Evolutionary conservation across 1,140 invertebrate species (phyloP), one percentile per base, ranked within the genome.

Genomic region (Trachelipus rathkii): DNA sequence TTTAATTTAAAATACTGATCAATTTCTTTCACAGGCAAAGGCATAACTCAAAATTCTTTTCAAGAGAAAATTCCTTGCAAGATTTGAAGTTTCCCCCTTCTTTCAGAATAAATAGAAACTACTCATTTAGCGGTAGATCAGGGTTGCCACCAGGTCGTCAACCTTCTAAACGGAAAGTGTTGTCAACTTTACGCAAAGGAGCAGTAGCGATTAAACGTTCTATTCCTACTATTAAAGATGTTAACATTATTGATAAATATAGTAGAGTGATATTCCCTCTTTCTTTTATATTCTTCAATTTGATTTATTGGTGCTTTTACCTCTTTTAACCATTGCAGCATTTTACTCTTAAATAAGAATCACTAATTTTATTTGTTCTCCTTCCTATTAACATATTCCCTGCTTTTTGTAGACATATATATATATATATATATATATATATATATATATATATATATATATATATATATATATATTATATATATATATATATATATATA

Each of bases 221-320:
- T 74, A 92, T 98, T 86, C 96, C 95, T 0, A 92, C 92, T 85
- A 96, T 98, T 81, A 93, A 95, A 83, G 95, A 98, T 85, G 95
- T 99, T 50, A 98, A 97, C 84, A 91, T 96, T 68, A 98, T 99
- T 82, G 96, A 98, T 85, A 96, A 96, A 83, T 97, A 96, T 84
- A 96, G 95, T 10, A 88, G 96, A 78, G 90, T 97, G 77, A 88
- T 97, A 72, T 99, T 99, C 86, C 96, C 96, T 0, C 90, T 96
- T 33, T 92, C 95, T 77, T 99, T 98, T 84, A 88, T 97, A 81
- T 84, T 96, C 53, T 98, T 98, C 86, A n/a, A 98, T 84, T 15
- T 60, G 19, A 60, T 60, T 60, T 60, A 60, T 19, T 60, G 50
- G 50, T 60, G 50, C 19, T 60, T 60, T 19, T 60, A 60, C 8